Evolutionary conservation across 35 echinoderm and acorn worm genomes (phyloP), one percentile per base, ranked within the genome.

Genomic region (Eucidaris tribuloides): DNA sequence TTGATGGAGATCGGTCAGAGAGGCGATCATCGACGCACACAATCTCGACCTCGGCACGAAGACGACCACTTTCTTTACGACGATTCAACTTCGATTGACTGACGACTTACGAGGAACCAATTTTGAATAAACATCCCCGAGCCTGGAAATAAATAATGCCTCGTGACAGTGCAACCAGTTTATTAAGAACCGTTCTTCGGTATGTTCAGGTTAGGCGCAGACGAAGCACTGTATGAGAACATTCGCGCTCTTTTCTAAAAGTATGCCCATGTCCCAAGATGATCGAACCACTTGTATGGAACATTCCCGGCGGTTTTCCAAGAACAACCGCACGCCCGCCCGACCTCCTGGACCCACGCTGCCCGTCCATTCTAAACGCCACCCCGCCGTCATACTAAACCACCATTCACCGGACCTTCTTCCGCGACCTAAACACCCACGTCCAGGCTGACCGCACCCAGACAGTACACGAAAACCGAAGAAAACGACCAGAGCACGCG

Each of bases 71-170:
- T n/a, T 28, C 77, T 84, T 60, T 24, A 41, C 3, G 86, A 89
- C 62, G 80, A 90, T 84, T 90, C 81, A n/a, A 77, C 80, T 34
- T 81, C 60, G 45, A 80, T 83, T 46, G 70, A 87, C 2, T n/a
- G 79, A 74, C 2, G 46, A 70, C 23, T n/a, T 89, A 59, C 42
- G 87, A 83, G 46, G 87, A 89, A n/a, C 46, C 83, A 20, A 34
- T 76, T 18, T 77, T 56, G 46, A 68, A 57, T n/a, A 36, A 59
- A 59, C 42, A 24, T 32, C 81, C 61, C 62, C 44, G 40, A 39
- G n/a, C 45, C n/a, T 64, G 33, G 31, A 25, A 76, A 41, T 35
- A 41, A 19, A n/a, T 38, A 74, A 33, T 25, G 44, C 25, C 68
- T 40, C 9, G n/a, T 52, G 0, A 42, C 38, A 7, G n/a, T 13